Evolutionary conservation across 1,140 invertebrate genomes (phyloP).

Genomic region (Physella acuta): DNA sequence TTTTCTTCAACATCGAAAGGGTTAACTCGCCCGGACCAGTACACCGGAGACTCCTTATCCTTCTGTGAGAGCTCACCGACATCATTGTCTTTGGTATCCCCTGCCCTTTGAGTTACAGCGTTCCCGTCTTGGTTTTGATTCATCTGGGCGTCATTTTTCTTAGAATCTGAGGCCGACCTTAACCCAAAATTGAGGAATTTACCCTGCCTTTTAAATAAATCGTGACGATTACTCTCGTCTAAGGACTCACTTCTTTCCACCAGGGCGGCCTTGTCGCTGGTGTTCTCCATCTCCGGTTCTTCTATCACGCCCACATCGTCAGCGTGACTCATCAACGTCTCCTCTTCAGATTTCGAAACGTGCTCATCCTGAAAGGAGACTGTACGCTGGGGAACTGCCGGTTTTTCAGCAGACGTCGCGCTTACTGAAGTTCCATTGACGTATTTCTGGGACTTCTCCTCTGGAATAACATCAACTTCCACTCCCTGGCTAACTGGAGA

Average conservation of each 20-base stretch:
- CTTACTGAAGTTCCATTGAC: too few relatives aligned
- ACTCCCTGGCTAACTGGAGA: too few relatives aligned
- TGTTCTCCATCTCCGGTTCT: neutral
- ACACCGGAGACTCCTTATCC: neutral
- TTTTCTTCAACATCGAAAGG: constrained; percentile 1
- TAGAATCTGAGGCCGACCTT: neutral
- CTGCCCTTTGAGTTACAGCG: neutral
- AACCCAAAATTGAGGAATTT: neutral
- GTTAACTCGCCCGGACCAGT: constrained; percentile 7
- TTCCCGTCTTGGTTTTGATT: neutral
- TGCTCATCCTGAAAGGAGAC: too few relatives aligned
- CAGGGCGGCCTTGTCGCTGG: neutral
- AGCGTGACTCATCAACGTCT: too few relatives aligned
- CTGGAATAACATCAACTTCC: too few relatives aligned
- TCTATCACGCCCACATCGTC: too few relatives aligned
- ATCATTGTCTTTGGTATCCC: neutral
- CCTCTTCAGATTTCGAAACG: too few relatives aligned
- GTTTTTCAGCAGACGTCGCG: too few relatives aligned
- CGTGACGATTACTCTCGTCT: too few relatives aligned
- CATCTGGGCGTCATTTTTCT: neutral
- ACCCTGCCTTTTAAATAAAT: neutral
- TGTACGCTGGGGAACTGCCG: too few relatives aligned
- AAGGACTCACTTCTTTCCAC: too few relatives aligned
- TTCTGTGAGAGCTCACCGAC: neutral
- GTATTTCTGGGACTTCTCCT: too few relatives aligned